Conservation (phyloP, 2,888 invertebrate species). For the Zaprionus lineosus region DNA sequence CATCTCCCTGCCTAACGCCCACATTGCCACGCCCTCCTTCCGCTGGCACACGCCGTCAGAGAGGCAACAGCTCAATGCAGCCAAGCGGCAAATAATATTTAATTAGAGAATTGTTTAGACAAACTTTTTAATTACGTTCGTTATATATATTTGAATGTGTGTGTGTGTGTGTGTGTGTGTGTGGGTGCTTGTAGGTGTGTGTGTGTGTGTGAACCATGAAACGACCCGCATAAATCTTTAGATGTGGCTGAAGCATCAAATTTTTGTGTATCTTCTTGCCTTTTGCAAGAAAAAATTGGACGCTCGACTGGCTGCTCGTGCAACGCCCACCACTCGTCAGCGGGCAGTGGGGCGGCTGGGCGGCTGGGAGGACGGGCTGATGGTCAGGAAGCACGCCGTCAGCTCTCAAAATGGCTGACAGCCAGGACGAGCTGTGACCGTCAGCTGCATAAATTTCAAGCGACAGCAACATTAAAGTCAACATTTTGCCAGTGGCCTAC, state of each 20-base stretch:
- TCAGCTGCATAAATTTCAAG: constrained; percentile 76
- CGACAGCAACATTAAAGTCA: constrained; percentile 76
- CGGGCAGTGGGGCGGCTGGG: too few species aligned
- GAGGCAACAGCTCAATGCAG: constrained; percentile 64
- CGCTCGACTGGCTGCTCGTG: constrained; percentile 31
- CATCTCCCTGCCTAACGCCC: not conserved
- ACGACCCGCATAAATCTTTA: constrained; percentile 69
- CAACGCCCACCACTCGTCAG: constrained; percentile 39
- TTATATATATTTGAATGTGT: too few species aligned
- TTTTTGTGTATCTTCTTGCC: too few species aligned
- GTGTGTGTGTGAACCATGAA: constrained; percentile 39
- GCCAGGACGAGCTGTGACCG: constrained; percentile 53
- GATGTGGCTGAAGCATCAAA: constrained; percentile 33
- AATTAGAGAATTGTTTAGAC: constrained; percentile 77
- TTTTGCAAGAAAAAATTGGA: constrained; percentile 60
- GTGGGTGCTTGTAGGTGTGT: constrained; percentile 1
- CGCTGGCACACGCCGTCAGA: too few species aligned
- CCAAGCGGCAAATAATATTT: constrained; percentile 65
- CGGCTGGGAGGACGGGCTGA: too few species aligned
- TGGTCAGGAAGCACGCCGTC: constrained; percentile 29
- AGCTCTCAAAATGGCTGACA: constrained; percentile 43
- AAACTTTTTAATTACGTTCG: constrained; percentile 71
- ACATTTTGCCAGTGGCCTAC: constrained; percentile 77
- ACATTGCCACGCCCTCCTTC: too few species aligned
- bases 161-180: not conserved